Conservation (phyloP, 2,888 invertebrate species). For the Drosophila pegasa region DNA sequence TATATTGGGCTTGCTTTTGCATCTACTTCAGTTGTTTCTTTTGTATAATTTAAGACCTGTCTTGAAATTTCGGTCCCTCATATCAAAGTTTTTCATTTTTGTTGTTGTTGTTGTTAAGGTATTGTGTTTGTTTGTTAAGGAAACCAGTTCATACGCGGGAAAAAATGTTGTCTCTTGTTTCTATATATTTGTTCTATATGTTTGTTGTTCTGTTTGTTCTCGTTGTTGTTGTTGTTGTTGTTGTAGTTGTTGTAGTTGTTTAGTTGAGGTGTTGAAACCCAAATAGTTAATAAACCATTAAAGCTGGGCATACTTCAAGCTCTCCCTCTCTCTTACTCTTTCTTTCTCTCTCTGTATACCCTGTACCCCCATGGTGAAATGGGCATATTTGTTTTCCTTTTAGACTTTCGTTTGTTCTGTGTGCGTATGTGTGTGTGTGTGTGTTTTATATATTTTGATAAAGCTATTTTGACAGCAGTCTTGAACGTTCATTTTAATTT, state of each 20-base stretch:
- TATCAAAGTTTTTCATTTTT: slow-evolving; percentile 69
- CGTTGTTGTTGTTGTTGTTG: slow-evolving; percentile 12
- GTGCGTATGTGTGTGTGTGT: slow-evolving; percentile 33
- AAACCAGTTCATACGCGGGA: slow-evolving; percentile 76
- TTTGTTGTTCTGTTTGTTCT: slow-evolving; percentile 24
- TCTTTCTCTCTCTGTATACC: not conserved
- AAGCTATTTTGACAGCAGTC: slow-evolving; percentile 83
- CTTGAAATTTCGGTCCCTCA: slow-evolving; percentile 77
- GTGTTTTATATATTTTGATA: slow-evolving; percentile 62
- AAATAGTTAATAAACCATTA: slow-evolving; percentile 63
- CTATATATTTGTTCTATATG: slow-evolving; percentile 14
- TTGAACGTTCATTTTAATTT: slow-evolving; percentile 80
- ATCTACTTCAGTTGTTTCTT: slow-evolving; percentile 19
- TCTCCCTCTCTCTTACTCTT: not conserved
- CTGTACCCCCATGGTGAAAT: not conserved
- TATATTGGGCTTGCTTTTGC: slow-evolving; percentile 2
- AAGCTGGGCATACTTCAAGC: slow-evolving; percentile 68
- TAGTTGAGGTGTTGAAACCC: slow-evolving; percentile 70
- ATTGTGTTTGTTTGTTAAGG: slow-evolving; percentile 56
- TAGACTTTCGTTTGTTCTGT: slow-evolving; percentile 3
- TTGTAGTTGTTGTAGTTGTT: slow-evolving; percentile 30
- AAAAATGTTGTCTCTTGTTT: slow-evolving; percentile 31
- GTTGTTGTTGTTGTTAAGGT: slow-evolving; percentile 28
- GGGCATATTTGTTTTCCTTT: slow-evolving; percentile 13
- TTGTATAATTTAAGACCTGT: slow-evolving; percentile 76